Conservation (phyloP, 2,113 vertebrate genomes). For the Cariama cristata region DNA sequence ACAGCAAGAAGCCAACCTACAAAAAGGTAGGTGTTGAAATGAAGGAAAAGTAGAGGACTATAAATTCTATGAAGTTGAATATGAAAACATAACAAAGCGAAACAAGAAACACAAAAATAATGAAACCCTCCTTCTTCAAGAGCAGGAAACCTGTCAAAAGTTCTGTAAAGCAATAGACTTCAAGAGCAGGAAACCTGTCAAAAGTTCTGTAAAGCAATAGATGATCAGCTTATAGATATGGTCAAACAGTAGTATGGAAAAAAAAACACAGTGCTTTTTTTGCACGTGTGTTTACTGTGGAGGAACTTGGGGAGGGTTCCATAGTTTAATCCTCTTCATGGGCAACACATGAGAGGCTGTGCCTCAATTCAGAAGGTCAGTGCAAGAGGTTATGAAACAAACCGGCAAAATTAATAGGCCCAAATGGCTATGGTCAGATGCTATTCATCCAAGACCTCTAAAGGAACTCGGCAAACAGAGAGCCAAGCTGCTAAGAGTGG, state of each 20-base stretch:
- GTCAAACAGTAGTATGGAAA: background rate
- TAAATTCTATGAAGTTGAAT: background rate
- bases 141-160: background rate
- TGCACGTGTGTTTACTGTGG: background rate
- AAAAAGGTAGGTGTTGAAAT: background rate
- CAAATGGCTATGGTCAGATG: background rate
- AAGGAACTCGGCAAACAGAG: background rate
- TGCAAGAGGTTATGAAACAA: background rate
- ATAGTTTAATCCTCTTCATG: background rate
- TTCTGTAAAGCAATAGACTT: background rate
- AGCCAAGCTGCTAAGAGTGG: background rate
- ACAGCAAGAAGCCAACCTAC: background rate
- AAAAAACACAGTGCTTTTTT: background rate
- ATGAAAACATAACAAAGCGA: background rate
- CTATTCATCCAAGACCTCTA: background rate
- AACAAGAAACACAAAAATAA: background rate
- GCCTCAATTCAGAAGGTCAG: background rate
- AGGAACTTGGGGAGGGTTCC: background rate
- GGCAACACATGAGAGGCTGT: background rate
- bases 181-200: background rate
- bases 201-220: background rate
- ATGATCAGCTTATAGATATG: background rate
- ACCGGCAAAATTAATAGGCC: background rate
- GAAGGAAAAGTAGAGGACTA: background rate
- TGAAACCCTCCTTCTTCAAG: accelerated